Evolutionary conservation across 2,888 invertebrate species (phyloP), one percentile per base, ranked within the genome.

Genomic region (Auanema sp.): DNA sequence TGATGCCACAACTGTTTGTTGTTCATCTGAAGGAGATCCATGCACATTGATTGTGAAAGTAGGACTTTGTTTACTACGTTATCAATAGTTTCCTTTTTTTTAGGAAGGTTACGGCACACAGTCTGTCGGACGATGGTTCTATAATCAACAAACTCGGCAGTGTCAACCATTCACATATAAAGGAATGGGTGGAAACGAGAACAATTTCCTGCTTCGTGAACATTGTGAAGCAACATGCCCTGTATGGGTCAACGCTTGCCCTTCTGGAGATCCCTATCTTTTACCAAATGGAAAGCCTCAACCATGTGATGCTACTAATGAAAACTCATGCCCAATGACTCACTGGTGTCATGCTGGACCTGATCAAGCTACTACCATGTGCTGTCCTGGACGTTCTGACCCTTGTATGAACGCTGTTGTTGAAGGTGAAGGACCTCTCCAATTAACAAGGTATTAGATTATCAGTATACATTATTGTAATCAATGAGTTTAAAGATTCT

Each of bases 211-310:
- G 11, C 62, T 77, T 11, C 67, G 74, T 24, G 77, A 79, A 54
- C 78, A 78, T 58, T 80, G 80, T 58, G 79, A 79, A 53, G 65
- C 72, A 10, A 69, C 76, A 0, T 80, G 80, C 63, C 79, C 80
- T 0, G 76, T 76, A 1, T 79, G 72, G 74, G 66, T 69, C 14
- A 80, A 81, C 50, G 79, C 79, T 6, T 81, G 81, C 51, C 72
- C 78, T 1, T 53, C 55, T 16, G 81, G 81, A 12, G 75, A 79
- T 18, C 81, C 81, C 1, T 67, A 71, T 52, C 69, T 74, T 11
- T 55, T 72, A 18, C 67, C 70, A 11, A 72, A 72, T 40, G 64
- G 68, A 11, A 64, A 65, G 52, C 72, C 72, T 12, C 69, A 69
- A 25, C 68, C 66, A 11, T 72, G 72, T 41, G 72, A 72, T 40